A percentile compares a stretch with the other conserved stretches of the same genome.
Evolutionary conservation across 2,113 vertebrate species (phyloP).

Genomic region (Brachionichthys hirsutus): DNA sequence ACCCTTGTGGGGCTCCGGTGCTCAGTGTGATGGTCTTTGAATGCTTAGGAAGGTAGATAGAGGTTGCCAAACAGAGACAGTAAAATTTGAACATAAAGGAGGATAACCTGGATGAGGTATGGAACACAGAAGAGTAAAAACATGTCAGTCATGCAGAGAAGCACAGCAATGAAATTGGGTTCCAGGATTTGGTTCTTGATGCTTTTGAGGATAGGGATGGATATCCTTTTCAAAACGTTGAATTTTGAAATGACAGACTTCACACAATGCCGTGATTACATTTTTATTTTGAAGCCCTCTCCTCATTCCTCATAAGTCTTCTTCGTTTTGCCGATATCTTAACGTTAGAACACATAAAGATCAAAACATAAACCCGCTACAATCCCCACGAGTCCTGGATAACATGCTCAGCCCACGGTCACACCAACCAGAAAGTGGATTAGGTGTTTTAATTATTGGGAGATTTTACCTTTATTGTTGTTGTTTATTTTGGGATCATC

Average conservation of each 20-base stretch:
- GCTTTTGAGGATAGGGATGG: conserved; percentile 29
- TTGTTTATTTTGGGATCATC: conserved; percentile 72
- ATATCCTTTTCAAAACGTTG: conserved; percentile 10
- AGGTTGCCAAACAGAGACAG: no score
- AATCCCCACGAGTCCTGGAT: conserved; percentile 43
- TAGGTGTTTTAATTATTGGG: conserved; percentile 70
- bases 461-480: conserved; percentile 57
- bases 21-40: no score
- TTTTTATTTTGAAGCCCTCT: conserved; percentile 11
- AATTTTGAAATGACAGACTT: conserved; percentile 41
- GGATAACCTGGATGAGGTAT: conserved; percentile 1
- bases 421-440: conserved; percentile 70
- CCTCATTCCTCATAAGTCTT: conserved; percentile 10
- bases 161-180: conserved; percentile 18
- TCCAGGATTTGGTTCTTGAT: conserved; percentile 38
- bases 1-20: no score
- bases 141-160: conserved; percentile 17
- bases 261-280: conserved; percentile 36
- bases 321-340: conserved; percentile 46
- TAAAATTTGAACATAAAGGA: conserved; percentile 2
- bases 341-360: conserved; percentile 46
- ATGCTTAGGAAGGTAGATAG: no score
- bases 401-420: conserved; percentile 68
- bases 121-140: conserved; percentile 22
- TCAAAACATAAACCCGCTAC: conserved; percentile 49